Base-by-base conservation (phyloP, 2,888 invertebrate species). In the Alcis repandata region DNA sequence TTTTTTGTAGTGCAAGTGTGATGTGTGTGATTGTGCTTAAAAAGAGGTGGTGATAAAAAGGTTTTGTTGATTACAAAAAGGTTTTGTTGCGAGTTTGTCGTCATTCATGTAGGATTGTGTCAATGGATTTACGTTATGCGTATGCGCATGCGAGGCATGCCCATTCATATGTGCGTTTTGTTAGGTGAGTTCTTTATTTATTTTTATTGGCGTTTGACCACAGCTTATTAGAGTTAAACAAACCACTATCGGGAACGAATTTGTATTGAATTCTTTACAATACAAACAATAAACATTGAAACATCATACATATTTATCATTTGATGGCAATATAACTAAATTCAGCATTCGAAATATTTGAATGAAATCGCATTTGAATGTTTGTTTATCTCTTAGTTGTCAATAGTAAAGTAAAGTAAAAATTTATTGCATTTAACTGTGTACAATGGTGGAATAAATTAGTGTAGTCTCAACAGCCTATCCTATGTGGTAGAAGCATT, bases 41-140 rank as follows among this genome's bases (percentile, higher is more conserved):
- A 53, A 59, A 54, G 33, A 59, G 54, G 70, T 74, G 64, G 69
- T 73, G 63, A 63, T 53, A 58, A 56, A 54, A 41, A 64, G 48
- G 32, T 49, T 49, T 32, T 49, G 48, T 49, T 49, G 59, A 59
- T 68, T 32, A 64, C 33, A 46, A 63, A 63, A 62, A 63, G 67
- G 62, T 59, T 59, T 72, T 72, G 67, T 67, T 57, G n/a, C n/a
- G n/a, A n/a, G 61, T 68, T 41, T 64, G 9, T 56, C 77, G 79
- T 82, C 84, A 83, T 87, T 87, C 81, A 85, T 85, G 79, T 72
- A 78, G 85, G 86, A 89, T 58, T 90, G 88, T 90, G 88, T 92
- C 89, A 92, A 91, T 91, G 92, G 90, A 83, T 85, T 82, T 79
- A 72, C 77, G 76, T 64, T 66, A 68, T 77, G 83, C 86, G 88